Evolutionary conservation across 2,888 invertebrate genomes (phyloP), one percentile per base, ranked within the genome.

Genomic region (Leptinotarsa haldemani): DNA sequence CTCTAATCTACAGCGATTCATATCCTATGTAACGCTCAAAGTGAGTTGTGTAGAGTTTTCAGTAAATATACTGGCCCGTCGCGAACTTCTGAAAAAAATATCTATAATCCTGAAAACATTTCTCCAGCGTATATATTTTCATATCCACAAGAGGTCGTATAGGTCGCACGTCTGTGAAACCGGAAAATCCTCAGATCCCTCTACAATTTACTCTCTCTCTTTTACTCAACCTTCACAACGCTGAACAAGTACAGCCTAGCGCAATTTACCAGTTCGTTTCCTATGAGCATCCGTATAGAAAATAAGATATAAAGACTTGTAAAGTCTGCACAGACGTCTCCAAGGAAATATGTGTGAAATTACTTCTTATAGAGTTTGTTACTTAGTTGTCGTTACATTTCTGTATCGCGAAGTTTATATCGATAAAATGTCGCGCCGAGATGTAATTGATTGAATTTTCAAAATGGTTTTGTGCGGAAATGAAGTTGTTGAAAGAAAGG

Each of bases 301-400:
- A 56, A 68, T 47, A 58, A 53, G 56, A 20, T 53, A 46, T 53
- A 67, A 67, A 68, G 52, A 40, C 30, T 25, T 66, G 18, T 22
- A 13, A 53, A 53, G 68, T 68, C 68, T 47, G 16, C 67, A 53
- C 46, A n/a, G 67, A 67, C 53, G 56, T 68, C 68, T 56, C 68
- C 40, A 56, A 56, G 68, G 68, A 68, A 56, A 68, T 68, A 68
- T 58, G 68, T 68, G 68, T 68, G 68, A 68, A 68, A 68, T 68
- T 56, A 56, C 68, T 68, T 68, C 56, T 68, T 53, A 53, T 67
- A 22, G 18, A 58, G 68, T 61, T 61, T 61, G 40, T 61, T 61
- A 68, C 13, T 25, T 16, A 46, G 56, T 67, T 68, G 61, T 30
- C 61, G 30, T 16, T 9, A n/a, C 9, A 61, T 30, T 30, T 56